Conservation (phyloP, 2,797 vertebrate species). For the Anabas testudineus region DNA sequence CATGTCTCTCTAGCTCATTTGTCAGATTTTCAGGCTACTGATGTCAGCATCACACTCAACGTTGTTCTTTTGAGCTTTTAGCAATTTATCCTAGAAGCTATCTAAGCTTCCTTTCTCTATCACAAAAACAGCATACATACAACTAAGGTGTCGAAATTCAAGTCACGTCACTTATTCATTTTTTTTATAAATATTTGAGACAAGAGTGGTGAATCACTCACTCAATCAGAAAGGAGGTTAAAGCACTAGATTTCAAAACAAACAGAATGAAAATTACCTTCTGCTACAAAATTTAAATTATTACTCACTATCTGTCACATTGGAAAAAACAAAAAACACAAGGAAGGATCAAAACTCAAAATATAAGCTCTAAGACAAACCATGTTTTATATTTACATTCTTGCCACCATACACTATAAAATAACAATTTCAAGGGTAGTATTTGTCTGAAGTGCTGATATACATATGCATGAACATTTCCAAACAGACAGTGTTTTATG, state of each 20-base stretch:
- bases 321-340: not conserved
- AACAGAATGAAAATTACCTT: slow-evolving; percentile 8
- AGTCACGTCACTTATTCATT: slow-evolving; percentile 15
- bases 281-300: slow-evolving; percentile 17
- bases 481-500: slow-evolving; percentile 1
- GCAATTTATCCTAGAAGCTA: slow-evolving; percentile 13
- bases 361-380: not conserved
- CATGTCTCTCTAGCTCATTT: slow-evolving; percentile 49
- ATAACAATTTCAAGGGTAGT: slow-evolving; percentile 8
- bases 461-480: not conserved
- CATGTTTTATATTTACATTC: not conserved
- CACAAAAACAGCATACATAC: slow-evolving; percentile 13
- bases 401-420: slow-evolving; percentile 8
- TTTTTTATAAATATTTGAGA: slow-evolving; percentile 12
- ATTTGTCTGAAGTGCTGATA: not conserved
- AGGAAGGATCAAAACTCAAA: slow-evolving; percentile 1
- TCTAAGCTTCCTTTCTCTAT: slow-evolving; percentile 12
- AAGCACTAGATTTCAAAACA: slow-evolving; percentile 42
- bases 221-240: slow-evolving; percentile 15
- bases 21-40: slow-evolving; percentile 64
- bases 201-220: slow-evolving; percentile 16
- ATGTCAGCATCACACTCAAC: slow-evolving; percentile 39
- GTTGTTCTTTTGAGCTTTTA: slow-evolving; percentile 21
- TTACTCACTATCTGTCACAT: not conserved
- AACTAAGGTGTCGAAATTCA: slow-evolving; percentile 22